Percentiles rank a stretch among this genome's conserved stretches.
Conservation (phyloP, 2,888 invertebrate species). For the Conops quadrifasciatus region DNA sequence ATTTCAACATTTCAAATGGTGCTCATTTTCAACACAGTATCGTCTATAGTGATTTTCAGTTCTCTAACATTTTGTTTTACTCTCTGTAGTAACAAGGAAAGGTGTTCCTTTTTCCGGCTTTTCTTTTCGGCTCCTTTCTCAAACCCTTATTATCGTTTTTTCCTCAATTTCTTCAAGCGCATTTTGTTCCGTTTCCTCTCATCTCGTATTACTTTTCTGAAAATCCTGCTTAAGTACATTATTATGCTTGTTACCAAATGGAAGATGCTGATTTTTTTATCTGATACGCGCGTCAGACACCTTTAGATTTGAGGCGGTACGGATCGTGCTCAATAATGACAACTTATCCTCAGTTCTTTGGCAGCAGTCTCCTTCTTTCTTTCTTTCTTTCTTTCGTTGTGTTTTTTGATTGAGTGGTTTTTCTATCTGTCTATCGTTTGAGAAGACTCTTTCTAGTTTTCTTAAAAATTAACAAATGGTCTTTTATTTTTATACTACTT, state of each 20-base stretch:
- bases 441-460: too few relatives aligned
- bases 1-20: too few relatives aligned
- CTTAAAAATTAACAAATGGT: too few relatives aligned
- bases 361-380: not conserved
- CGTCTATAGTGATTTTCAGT: too few relatives aligned
- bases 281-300: constrained; percentile 16
- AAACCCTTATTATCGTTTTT: not conserved
- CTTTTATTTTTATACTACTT: too few relatives aligned
- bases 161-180: constrained; percentile 4
- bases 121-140: not conserved
- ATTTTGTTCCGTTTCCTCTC: constrained; percentile 22
- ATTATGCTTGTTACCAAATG: constrained; percentile 39
- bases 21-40: too few relatives aligned
- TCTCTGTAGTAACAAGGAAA: not conserved
- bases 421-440: not conserved
- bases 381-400: not conserved
- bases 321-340: not conserved
- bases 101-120: constrained; percentile 24
- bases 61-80: not conserved
- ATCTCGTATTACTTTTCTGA: constrained; percentile 37
- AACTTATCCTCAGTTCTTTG: not conserved
- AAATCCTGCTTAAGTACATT: constrained; percentile 58
- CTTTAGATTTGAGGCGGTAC: constrained; percentile 16
- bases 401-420: not conserved
- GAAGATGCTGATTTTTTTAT: constrained; percentile 9